Base-by-base conservation (phyloP, 2,113 vertebrate genomes). In the Chaetura pelagica region DNA sequence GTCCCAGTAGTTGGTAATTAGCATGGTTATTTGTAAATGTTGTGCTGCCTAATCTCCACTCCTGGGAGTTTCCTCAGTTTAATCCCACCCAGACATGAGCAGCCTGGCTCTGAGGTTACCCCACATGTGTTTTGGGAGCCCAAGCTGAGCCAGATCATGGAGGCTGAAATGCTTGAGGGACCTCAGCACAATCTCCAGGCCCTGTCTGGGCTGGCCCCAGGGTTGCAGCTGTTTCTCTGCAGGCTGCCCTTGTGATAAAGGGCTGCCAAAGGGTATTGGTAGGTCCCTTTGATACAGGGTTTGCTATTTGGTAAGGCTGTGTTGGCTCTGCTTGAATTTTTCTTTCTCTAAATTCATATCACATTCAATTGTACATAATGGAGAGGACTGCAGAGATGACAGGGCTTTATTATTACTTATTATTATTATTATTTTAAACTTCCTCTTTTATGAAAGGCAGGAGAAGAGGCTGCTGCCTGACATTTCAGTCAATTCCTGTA, bases 81-180 rank as follows among this genome's bases (percentile, higher is more conserved):
- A 46, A n/a, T 80, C 51, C 42, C 3, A 0, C 42, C 32, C 59
- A 72, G 67, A 4, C 38, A 1, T 0, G 7, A 77, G 71, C 75
- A 67, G n/a, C 7, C 38, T 4, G 35, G 64, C 61, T 78, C 58
- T 55, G 61, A 19, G 26, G 4, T 57, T 68, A 12, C 84, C 54
- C 5, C 4, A 7, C 1, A 0, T 0, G 4, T 7, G 4, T 26
- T 79, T 61, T 1, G n/a, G 72, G 69, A 75, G 48, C 38, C 1
- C 0, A 2, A 3, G 4, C 64, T 22, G 44, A 73, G 61, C 49
- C 1, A 4, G 44, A 10, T 77, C 6, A 3, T 0, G 0, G 34
- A 26, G 29, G 29, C 58, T 69, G 32, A 42, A 34, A 2, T 7
- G 26, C 30, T 19, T 20, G 34, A 1, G 20, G 51, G 54, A 51